A percentile compares a stretch with the other conserved stretches of the same genome.
Evolutionary conservation across 2,797 vertebrate genomes (phyloP).

Genomic region (Picus viridis): DNA sequence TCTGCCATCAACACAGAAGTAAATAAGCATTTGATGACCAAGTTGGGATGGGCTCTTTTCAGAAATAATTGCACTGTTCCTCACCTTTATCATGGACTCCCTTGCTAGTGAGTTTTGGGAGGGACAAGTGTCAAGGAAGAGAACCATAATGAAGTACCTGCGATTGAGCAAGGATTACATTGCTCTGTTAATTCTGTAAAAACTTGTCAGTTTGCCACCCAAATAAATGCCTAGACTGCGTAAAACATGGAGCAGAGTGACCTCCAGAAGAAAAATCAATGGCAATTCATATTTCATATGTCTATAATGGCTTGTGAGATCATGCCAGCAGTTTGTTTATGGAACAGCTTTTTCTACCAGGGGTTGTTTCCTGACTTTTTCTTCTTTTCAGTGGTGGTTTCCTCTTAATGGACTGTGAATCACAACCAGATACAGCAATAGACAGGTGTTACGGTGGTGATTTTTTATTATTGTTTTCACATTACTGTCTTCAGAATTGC

Average conservation of each 20-base stretch:
- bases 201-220: slow-evolving; percentile 81
- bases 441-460: slow-evolving; percentile 23
- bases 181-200: slow-evolving; percentile 75
- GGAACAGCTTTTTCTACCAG: slow-evolving; percentile 58
- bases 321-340: slow-evolving; percentile 78
- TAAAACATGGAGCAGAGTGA: slow-evolving; percentile 82
- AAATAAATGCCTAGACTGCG: slow-evolving; percentile 84
- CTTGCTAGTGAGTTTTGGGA: slow-evolving; percentile 74
- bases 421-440: slow-evolving; percentile 57
- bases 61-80: slow-evolving; percentile 75
- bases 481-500: slow-evolving; percentile 50
- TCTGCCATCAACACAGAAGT: slow-evolving; percentile 79
- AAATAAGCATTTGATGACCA: slow-evolving; percentile 79
- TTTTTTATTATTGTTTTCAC: slow-evolving; percentile 45
- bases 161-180: slow-evolving; percentile 75
- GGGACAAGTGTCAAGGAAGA: slow-evolving; percentile 75
- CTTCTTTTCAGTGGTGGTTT: slow-evolving; percentile 35
- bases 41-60: slow-evolving; percentile 62
- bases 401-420: slow-evolving; percentile 34
- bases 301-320: slow-evolving; percentile 87
- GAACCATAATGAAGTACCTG: slow-evolving; percentile 78
- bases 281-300: slow-evolving; percentile 90
- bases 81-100: slow-evolving; percentile 69
- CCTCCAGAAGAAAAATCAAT: slow-evolving; percentile 88
- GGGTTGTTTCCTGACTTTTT: slow-evolving; percentile 59